Evolutionary conservation across 2,113 vertebrate species (phyloP), one percentile per base, ranked within the genome.

Genomic region (Ictalurus furcatus): DNA sequence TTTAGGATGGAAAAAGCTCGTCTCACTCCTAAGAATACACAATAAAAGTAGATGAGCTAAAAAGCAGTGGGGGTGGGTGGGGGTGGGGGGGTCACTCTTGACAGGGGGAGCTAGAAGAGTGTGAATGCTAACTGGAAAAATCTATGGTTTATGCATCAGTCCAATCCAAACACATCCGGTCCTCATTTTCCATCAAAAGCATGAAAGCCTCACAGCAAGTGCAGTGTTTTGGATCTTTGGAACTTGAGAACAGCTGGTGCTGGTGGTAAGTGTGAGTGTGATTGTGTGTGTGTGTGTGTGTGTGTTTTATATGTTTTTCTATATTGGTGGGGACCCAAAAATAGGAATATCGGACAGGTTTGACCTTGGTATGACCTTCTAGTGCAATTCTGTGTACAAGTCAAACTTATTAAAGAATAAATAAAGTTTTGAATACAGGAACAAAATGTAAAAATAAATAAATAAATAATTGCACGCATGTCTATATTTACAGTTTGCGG

Each of bases 81-180:
- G 40, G 40, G 40, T 0, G 44, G 44, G 44, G 44, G 44, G 48
- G 0, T 48, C 7, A 6, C 48, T 48, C 48, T 7, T 48, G 48
- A 48, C 48, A 48, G 48, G 8, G 48, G 7, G 48, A 7, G 48
- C 48, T 48, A 48, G 21, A 61, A 13, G 34, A 67, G 83, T 85
- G 61, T 67, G 59, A 84, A 84, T 44, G 82, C 59, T 84, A 84
- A 63, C 82, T 65, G 83, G 44, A 69, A 48, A 40, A 85, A 4
- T 40, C 8, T 14, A 85, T 85, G 83, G 63, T 85, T 85, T 52
- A 40, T 85, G 63, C 61, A 52, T 67, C 40, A 23, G 83, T 67
- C 61, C 63, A 85, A 85, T 85, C 61, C 37, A 85, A 85, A 85
- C 83, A 85, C 61, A 85, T 85, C 83, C 83, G 83, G 83, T 69